Evolutionary conservation across 2,113 vertebrate species (phyloP).

Genomic region (Entelurus aequoreus): DNA sequence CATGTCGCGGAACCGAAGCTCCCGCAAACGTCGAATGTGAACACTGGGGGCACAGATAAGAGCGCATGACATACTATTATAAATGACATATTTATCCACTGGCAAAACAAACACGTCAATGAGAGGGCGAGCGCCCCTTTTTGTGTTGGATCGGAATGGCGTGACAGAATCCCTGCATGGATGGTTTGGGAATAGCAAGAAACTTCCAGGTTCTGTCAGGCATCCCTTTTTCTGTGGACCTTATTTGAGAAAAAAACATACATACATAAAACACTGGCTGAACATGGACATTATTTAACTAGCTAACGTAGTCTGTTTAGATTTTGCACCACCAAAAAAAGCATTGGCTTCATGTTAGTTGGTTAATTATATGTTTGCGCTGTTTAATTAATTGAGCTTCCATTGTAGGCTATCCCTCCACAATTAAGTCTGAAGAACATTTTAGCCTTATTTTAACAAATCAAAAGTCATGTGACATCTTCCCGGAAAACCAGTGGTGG

Average conservation of each 20-base stretch:
- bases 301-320: background rate
- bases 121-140: slow-evolving; percentile 4
- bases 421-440: no score
- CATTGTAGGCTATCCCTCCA: no score
- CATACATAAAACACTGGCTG: background rate
- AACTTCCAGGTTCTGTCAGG: slow-evolving; percentile 3
- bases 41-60: slow-evolving; percentile 18
- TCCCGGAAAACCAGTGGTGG: no score
- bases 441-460: no score
- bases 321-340: no score
- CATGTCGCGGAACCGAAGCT: slow-evolving; percentile 35
- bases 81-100: slow-evolving; percentile 29
- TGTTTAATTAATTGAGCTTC: no score
- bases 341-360: no score
- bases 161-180: slow-evolving; percentile 26
- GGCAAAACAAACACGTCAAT: slow-evolving; percentile 38
- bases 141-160: slow-evolving; percentile 23
- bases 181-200: slow-evolving; percentile 33
- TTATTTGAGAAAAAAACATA: no score
- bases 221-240: no score
- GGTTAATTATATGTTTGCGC: no score
- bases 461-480: no score
- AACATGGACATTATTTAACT: background rate
- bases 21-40: slow-evolving; percentile 4
- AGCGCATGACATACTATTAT: background rate